Base-by-base conservation (phyloP, 2,797 vertebrate species). In the Coilia nasus region DNA sequence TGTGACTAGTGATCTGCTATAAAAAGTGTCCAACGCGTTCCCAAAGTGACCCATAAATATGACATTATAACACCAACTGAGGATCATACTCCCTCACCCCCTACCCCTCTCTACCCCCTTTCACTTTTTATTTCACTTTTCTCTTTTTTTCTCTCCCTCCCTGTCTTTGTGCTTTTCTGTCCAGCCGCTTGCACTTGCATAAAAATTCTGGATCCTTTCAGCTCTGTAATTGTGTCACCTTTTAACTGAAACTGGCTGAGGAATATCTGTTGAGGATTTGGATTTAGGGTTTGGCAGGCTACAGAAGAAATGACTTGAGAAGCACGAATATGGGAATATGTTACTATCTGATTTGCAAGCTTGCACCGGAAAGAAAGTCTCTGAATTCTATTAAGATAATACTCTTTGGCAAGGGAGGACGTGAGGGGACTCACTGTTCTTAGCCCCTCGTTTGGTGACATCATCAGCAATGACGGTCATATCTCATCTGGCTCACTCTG, bases 391-490 rank as follows among this genome's bases (percentile, higher is more conserved):
- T 64, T 47, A 80, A 56, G 57, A 56, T 31, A 41, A 75, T 28
- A 50, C 46, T 47, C 23, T 54, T 41, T 83, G 46, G 59, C 83
- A 47, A 17, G n/a, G 19, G 64, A 71, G 64, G 64, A 23, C 25
- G 15, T 7, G 67, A 14, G 28, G 50, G 71, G 59, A 78, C 82
- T 83, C 87, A 87, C 56, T 44, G 83, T 78, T 83, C 7, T 82
- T 89, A 85, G 71, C 87, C 50, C 21, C 4, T 46, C 7, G 25
- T 81, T 64, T 54, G 80, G 60, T 89, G 87, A 91, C 83, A 84
- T 88, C 88, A 84, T 78, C 31, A 46, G 23, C 81, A 85, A 80
- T 25, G 47, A 64, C 57, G 81, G 75, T 82, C 84, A 81, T 86
- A 90, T 91, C 85, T 86, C 47, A 47, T n/a, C 35, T 28, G 41